Conservation (phyloP, 1,140 invertebrate genomes). For the Brevipalpus yothersi region DNA sequence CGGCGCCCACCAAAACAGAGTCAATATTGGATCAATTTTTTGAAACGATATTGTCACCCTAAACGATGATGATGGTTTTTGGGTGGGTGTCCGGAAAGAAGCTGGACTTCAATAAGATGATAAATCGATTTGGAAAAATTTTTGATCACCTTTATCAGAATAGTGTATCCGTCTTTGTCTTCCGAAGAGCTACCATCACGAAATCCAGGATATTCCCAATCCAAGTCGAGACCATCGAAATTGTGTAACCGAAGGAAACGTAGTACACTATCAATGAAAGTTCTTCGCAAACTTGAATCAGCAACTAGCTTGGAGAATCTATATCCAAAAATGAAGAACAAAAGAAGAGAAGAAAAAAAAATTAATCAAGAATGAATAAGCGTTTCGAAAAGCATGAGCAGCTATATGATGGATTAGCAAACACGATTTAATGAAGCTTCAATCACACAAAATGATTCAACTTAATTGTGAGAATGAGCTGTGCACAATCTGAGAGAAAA, state of each 20-base stretch:
- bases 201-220: constrained; percentile 85
- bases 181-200: constrained; percentile 69
- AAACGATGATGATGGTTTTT: background rate
- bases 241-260: constrained; percentile 69
- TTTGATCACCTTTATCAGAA: constrained; percentile 42
- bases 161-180: constrained; percentile 68
- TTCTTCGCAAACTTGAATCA: constrained; percentile 38
- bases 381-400: too few relatives aligned
- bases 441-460: too few relatives aligned
- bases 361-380: background rate
- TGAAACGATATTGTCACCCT: too few relatives aligned
- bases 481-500: too few relatives aligned
- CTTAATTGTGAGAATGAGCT: too few relatives aligned
- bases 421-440: too few relatives aligned
- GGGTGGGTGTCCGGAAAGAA: background rate
- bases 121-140: background rate
- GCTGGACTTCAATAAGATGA: background rate
- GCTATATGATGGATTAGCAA: too few relatives aligned
- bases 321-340: too few relatives aligned
- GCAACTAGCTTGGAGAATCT: constrained; percentile 61
- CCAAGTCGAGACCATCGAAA: constrained; percentile 84
- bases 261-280: constrained; percentile 52
- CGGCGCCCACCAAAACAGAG: too few relatives aligned
- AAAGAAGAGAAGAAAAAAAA: background rate
- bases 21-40: too few relatives aligned